Base-by-base conservation (phyloP, 2,797 vertebrate species). In the Bovichtus diacanthus region DNA sequence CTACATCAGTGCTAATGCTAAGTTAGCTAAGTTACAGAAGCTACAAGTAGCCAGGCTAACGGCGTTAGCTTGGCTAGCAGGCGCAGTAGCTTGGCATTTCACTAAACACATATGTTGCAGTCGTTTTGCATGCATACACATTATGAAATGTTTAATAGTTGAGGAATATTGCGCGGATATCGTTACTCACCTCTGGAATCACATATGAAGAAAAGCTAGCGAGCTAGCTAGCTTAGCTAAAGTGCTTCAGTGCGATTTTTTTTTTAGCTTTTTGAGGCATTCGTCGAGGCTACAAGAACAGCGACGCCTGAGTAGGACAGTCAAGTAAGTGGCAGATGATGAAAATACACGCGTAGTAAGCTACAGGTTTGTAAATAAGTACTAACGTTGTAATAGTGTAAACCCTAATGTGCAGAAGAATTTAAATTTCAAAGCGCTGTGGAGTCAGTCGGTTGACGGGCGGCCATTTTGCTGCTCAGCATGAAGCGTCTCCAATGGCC, bases 221-320 rank as follows among this genome's bases (percentile, higher is more conserved):
- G 84, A 58, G 89, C 85, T 91, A 87, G 87, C 93, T 93, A 93
- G 92, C 92, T 90, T 88, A 84, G 95, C 94, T 99, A 99, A 99
- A 99, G 98, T 99, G 98, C 98, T 98, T 96, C 96, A 98, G 98
- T 99, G 98, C 97, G 96, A 96, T 96, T 89, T 90, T 88, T 88
- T 87, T 89, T 74, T 97, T 95, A 94, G 94, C 95, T 96, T 95
- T 93, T 96, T 96, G 96, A 97, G 97, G 97, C 97, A 98, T 98
- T 96, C 95, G 96, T 96, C 94, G 96, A 96, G 95, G 96, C 95
- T 96, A 96, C 95, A 94, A 95, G 94, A 92, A 95, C 94, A 96
- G 95, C 94, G 89, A 89, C 92, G 91, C 91, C 92, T 83, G 92
- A 86, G 92, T 91, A n/a, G 67, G 82, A 83, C 62, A 87, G 82